Percentiles rank a stretch among this genome's conserved stretches.
These are phyloP conservation scores for Synodontis membranacea DNA, from an alignment of 2,113 vertebrate species.

Conservation along the genomic window DNA sequence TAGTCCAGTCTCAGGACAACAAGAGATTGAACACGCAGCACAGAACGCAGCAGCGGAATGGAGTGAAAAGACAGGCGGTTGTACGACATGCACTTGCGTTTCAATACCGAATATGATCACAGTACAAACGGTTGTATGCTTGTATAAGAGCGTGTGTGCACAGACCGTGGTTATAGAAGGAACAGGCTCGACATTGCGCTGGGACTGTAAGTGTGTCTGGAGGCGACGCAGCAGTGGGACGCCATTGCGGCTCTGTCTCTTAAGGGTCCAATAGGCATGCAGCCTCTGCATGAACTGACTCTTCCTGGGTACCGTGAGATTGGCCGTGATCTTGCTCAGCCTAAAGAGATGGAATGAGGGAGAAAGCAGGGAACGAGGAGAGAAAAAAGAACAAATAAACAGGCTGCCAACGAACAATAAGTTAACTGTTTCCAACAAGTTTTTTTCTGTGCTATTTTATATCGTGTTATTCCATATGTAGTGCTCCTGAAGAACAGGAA, in stretches of 20 bases:
- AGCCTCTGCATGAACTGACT: conserved; percentile 99
- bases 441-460: background rate
- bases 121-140: background rate
- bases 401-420: background rate
- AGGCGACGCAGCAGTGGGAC: conserved; percentile 93
- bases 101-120: background rate
- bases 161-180: conserved; percentile 38
- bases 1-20: background rate
- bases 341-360: conserved; percentile 64
- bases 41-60: too few species aligned
- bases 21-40: background rate
- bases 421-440: background rate
- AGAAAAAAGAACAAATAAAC: background rate
- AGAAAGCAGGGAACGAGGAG: background rate
- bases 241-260: conserved; percentile 95
- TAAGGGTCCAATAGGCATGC: conserved; percentile 98
- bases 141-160: background rate
- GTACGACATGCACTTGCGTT: background rate
- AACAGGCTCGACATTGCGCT: conserved; percentile 84
- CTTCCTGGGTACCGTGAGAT: conserved; percentile 93
- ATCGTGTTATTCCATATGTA: background rate
- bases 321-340: conserved; percentile 96
- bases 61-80: background rate
- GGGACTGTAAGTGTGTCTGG: conserved; percentile 95
- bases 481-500: background rate